Evolutionary conservation across 64 coral and sea anemone species (phyloP).

Genomic region (Catalaphyllia jardinei): DNA sequence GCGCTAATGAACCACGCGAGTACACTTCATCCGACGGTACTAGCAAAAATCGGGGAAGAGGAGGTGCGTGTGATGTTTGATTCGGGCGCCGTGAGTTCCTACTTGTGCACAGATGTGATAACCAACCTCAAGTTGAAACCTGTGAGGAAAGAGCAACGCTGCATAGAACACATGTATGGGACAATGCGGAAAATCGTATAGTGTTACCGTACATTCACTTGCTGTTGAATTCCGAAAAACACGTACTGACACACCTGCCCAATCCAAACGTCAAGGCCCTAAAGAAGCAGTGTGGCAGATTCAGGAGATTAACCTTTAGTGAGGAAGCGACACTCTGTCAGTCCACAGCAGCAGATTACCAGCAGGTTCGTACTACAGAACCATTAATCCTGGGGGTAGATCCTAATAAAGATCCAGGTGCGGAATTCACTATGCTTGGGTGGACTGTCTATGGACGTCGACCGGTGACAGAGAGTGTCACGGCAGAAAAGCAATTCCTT

Average conservation of each 20-base stretch:
- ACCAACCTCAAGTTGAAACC: constrained; percentile 57
- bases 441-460: constrained; percentile 50
- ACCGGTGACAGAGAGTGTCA: background rate
- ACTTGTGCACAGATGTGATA: constrained; percentile 42
- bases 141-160: background rate
- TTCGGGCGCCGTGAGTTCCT: constrained; percentile 57
- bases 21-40: constrained; percentile 19
- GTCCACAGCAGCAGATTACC: constrained; percentile 54
- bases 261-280: constrained; percentile 36
- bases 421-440: constrained; percentile 56
- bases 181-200: constrained; percentile 27
- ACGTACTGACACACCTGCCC: constrained; percentile 32
- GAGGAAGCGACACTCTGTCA: constrained; percentile 18
- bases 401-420: constrained; percentile 60
- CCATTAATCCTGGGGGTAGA: constrained; percentile 36
- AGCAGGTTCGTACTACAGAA: constrained; percentile 35
- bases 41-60: constrained; percentile 16
- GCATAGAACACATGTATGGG: constrained; percentile 52
- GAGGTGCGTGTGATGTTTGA: constrained; percentile 48
- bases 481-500: constrained; percentile 66
- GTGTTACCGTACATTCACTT: constrained; percentile 2
- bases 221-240: constrained; percentile 52
- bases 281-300: constrained; percentile 35
- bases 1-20: background rate
- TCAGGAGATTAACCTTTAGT: constrained; percentile 27